Evolutionary conservation across 2,113 vertebrate species (phyloP), one percentile per base, ranked within the genome.

Genomic region (Ciconia boyciana): DNA sequence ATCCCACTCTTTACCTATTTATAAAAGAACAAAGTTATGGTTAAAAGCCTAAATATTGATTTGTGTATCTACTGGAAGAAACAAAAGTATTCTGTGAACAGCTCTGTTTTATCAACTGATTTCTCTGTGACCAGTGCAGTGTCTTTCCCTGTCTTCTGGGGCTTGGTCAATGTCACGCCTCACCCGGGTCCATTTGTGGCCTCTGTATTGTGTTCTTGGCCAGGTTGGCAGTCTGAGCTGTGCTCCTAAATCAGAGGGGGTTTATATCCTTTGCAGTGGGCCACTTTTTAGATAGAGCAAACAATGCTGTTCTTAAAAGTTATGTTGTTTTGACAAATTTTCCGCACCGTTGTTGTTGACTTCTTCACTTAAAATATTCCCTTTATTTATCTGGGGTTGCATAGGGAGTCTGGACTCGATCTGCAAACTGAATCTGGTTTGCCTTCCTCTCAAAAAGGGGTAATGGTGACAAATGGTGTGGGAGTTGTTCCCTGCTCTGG

Each of bases 301-400:
- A 19, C 8, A 87, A 10, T 4, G n/a, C 48, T 65, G 15, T 51
- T 81, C 64, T 52, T 55, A 13, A 19, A 69, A 61, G 16, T 44
- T 74, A 22, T 71, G 32, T 13, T 58, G 17, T 39, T 81, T 64
- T 76, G 62, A 16, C 16, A 26, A 6, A 51, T 64, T 16, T 18
- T 13, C 26, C 2, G 0, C 2, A 2, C 32, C 14, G 25, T 75
- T 24, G 3, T n/a, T 17, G 31, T 69, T 20, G 25, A 61, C n/a
- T 29, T 39, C 28, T 46, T 89, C 13, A 36, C 10, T 80, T 48
- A 17, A 68, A 86, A 25, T 16, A 6, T 6, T 70, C 2, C 0
- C 34, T 72, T 76, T 54, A 19, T 34, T 93, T 77, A 3, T 26
- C 57, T 25, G 22, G 39, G 28, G 28, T 77, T 91, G 22, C 49